Conservation (phyloP, 2,888 invertebrate species). For the Petrolisthes cinctipes region DNA sequence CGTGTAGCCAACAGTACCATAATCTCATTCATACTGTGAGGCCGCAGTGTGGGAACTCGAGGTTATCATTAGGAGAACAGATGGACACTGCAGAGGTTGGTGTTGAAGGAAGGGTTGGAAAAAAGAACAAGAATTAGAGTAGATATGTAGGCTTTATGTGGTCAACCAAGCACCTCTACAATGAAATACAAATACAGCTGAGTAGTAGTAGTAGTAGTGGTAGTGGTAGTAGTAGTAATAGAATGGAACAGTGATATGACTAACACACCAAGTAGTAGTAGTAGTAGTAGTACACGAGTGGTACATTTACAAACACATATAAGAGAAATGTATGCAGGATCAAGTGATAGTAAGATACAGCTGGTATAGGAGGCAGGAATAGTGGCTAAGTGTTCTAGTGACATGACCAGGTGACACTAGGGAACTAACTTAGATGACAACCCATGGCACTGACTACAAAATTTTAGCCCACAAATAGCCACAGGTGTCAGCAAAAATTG, state of each 20-base stretch:
- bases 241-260: slow-evolving; percentile 63
- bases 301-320: slow-evolving; percentile 63
- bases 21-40: slow-evolving; percentile 44
- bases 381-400: slow-evolving; percentile 61
- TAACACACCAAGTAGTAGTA: slow-evolving; percentile 58
- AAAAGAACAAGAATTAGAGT: slow-evolving; percentile 63
- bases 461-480: slow-evolving; percentile 34
- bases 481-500: slow-evolving; percentile 41
- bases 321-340: slow-evolving; percentile 63
- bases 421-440: slow-evolving; percentile 51
- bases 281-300: slow-evolving; percentile 49
- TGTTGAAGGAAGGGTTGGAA: slow-evolving; percentile 62
- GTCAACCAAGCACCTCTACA: slow-evolving; percentile 63
- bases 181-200: slow-evolving; percentile 63
- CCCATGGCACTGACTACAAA: slow-evolving; percentile 44
- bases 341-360: slow-evolving; percentile 62
- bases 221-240: slow-evolving; percentile 60
- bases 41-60: slow-evolving; percentile 46
- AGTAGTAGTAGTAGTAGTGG: slow-evolving; percentile 60
- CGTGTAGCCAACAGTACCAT: too few relatives aligned
- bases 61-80: slow-evolving; percentile 55
- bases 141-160: slow-evolving; percentile 63
- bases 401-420: slow-evolving; percentile 61
- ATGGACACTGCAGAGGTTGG: slow-evolving; percentile 56
- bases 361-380: slow-evolving; percentile 61